Evolutionary conservation across 2,888 invertebrate species (phyloP), one percentile per base, ranked within the genome.

Genomic region (Drosophila barbarae): DNA sequence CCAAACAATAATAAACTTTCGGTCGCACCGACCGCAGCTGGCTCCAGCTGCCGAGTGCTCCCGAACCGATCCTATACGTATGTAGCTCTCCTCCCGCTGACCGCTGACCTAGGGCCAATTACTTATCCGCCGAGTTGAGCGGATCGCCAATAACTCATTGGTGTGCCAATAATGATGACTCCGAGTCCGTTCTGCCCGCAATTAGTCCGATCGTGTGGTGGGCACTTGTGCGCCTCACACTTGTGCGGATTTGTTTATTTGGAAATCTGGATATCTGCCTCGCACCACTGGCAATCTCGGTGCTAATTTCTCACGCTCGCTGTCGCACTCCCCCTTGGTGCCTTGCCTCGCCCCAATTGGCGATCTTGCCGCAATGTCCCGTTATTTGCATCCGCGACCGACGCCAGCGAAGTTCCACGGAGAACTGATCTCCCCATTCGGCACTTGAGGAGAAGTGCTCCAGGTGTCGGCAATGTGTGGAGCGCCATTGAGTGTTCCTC

Each of bases 371-470:
- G 10, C 44, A 30, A 13, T 23, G 23, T 44, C 44, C 13, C 23
- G 44, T 23, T 36, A 30, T 55, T 44, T 38, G 63, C 58, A 53
- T 69, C 55, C 68, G 70, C 64, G 44, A 71, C 59, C 81, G 68
- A 55, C 60, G 71, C 56, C 84, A 63, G 51, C 69, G 70, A 79
- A 72, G 65, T 74, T 79, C 71, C 71, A 77, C 76, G 52, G 52
- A 12, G 30, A 56, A 69, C 65, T 79, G 79, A 54, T 32, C 64
- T 23, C 41, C 23, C 41, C 68, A 50, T 39, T 52, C 41, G 52
- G 38, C 18, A 44, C 52, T 44, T 38, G 21, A 23, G 30, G 32
- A 47, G 32, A 21, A 21, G 32, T 47, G 46, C 18, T 63, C 64
- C 63, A 46, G 51, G 46, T 47, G 46, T 47, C 46, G 46, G 46